Evolutionary conservation across 2,113 vertebrate genomes (phyloP).

Genomic region (Gymnorhina tibicen): DNA sequence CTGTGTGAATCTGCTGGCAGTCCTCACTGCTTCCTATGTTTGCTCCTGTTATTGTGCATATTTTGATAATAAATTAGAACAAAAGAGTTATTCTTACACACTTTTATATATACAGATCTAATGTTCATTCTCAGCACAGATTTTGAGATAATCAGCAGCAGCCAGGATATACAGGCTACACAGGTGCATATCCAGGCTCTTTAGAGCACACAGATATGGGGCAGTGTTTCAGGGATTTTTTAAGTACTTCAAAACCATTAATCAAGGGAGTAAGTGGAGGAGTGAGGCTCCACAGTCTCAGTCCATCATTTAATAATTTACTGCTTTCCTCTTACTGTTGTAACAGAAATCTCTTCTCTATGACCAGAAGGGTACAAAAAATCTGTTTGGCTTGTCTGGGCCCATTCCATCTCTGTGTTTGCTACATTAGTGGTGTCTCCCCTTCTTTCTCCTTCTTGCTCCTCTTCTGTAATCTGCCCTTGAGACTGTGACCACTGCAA

Average conservation of each 20-base stretch:
- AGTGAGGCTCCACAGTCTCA: neutral
- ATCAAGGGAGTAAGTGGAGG: neutral
- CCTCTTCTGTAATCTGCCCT: neutral
- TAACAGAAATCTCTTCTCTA: neutral
- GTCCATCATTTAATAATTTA: neutral
- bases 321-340: neutral
- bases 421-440: neutral
- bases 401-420: neutral
- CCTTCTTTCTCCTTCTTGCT: neutral
- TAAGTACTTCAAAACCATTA: neutral
- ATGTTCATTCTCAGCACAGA: neutral
- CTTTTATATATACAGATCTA: neutral
- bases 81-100: neutral
- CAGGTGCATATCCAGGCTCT: neutral
- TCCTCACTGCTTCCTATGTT: neutral
- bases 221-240: neutral
- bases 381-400: neutral
- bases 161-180: neutral
- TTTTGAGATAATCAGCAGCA: neutral
- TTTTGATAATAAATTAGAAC: neutral
- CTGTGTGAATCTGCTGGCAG: neutral
- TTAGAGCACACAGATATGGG: neutral
- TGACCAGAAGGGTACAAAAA: neutral
- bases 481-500: rapidly evolving
- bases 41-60: neutral